Evolutionary conservation across 64 coral and sea anemone species (phyloP), one percentile per base, ranked within the genome.

Genomic region (Montipora cactus): DNA sequence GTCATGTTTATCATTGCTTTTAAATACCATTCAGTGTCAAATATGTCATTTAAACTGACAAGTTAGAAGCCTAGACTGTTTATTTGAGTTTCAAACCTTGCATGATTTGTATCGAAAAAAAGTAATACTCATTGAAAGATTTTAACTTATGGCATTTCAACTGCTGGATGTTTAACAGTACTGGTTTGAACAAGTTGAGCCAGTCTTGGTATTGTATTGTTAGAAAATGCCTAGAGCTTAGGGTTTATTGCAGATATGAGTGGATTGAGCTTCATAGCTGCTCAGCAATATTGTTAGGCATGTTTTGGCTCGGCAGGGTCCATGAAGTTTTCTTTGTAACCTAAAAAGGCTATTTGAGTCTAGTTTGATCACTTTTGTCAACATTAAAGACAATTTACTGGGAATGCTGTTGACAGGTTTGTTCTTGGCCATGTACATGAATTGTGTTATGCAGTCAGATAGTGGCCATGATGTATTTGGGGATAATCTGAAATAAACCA

Each of bases 351-450:
- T 0, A 79, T 80, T 80, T 55, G 47, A 80, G 78, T 80, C 11
- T 80, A 80, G 78, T 80, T 80, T 80, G 3, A 80, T 80, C 47
- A 80, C 48, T 53, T 51, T 80, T 80, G 78, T 80, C 49, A 55
- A 80, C 47, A 80, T 80, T 80, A 55, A 80, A 64, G 3, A 80
- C 48, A 19, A 53, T 80, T 80, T n/a, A 79, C 77, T 79, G 15
- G 78, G 78, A 80, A 80, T 3, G 10, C 28, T 13, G 47, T 48
- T 49, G 47, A 57, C 49, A 55, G 78, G 78, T 80, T 80, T 80
- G 78, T 80, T 80, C 51, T 80, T 64, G 78, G 44, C 47, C 49
- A 49, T 80, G 51, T 80, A 80, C 28, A 37, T 37, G n/a, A n/a
- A n/a, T n/a, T n/a, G 0, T 80, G 78, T 80, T 15, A 80, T 80